Evolutionary conservation across 1,140 invertebrate species (phyloP), one percentile per base, ranked within the genome.

Genomic region (Stegodyphus mimosarum): DNA sequence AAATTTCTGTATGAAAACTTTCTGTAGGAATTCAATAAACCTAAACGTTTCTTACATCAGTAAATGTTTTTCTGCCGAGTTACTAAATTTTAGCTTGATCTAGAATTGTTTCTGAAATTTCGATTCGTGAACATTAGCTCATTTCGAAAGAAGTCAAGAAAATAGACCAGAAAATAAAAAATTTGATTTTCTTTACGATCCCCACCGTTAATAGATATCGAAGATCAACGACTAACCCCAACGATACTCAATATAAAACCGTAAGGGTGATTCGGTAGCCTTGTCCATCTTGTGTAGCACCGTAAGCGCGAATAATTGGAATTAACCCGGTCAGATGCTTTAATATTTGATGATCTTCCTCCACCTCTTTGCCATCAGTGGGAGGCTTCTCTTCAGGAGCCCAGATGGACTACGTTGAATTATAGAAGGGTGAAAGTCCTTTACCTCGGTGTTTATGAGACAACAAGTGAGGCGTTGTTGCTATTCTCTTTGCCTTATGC

Each of bases 221-320:
- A 75, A 75, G 81, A 83, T 83, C 72, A 75, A 75, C 81, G 81
- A 73, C 52, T 64, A 75, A 67, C 63, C 55, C 13, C 55, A 67
- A 53, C 64, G 63, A 75, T 83, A 55, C 64, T 15, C 64, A 71
- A 83, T 67, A 75, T 83, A 83, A 83, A 83, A 83, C 17, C 81
- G 70, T 49, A 52, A 75, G 71, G 81, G 72, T 70, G 72, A 69
- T 83, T 66, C 55, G 55, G 15, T 7, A 7, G 33, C 11, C 64
- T 74, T 75, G 72, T 73, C 79, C 60, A 73, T 72, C 77, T 80
- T 71, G 77, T 17, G 63, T 63, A 51, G 53, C 48, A 48, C 51
- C 33, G 50, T 66, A 79, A 83, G 81, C 72, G 81, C 81, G 81
- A 75, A 83, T 83, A 83, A 83, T 83, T 83, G 81, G 72, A 60